Conservation (phyloP, 2,797 vertebrate genomes). For the Danio aesculapii region DNA sequence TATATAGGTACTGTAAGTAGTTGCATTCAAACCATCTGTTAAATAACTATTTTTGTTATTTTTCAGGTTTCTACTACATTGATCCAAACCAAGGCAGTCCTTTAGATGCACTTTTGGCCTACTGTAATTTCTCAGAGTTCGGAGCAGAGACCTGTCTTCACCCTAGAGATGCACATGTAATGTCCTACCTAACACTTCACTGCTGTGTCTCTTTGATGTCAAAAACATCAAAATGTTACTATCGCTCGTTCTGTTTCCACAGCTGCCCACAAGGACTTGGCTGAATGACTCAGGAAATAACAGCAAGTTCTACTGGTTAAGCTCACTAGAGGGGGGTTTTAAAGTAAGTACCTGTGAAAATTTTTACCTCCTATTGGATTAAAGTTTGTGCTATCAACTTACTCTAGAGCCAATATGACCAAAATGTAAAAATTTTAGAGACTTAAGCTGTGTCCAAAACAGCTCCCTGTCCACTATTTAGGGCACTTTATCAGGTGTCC, state of each 20-base stretch:
- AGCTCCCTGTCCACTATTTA: no score
- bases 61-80: slow-evolving; percentile 89
- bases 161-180: slow-evolving; percentile 81
- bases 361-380: not conserved
- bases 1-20: not conserved
- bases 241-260: slow-evolving; percentile 39
- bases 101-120: slow-evolving; percentile 83
- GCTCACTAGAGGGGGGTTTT: slow-evolving; percentile 82
- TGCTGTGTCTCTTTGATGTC: slow-evolving; percentile 7
- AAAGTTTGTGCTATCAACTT: not conserved
- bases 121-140: slow-evolving; percentile 85
- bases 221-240: slow-evolving; percentile 13
- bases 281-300: slow-evolving; percentile 75
- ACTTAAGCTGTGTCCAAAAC: not conserved
- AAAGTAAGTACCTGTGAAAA: slow-evolving; percentile 65
- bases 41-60: not conserved
- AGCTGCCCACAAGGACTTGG: slow-evolving; percentile 88
- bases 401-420: not conserved
- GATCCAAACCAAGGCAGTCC: slow-evolving; percentile 92
- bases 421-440: not conserved
- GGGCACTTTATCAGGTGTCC: no score
- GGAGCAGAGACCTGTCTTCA: slow-evolving; percentile 86
- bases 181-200: not conserved
- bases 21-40: not conserved
- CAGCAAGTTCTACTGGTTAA: slow-evolving; percentile 86